Evolutionary conservation across 2,797 vertebrate genomes (phyloP), one percentile per base, ranked within the genome.

Genomic region (Smutsia temminckii): DNA sequence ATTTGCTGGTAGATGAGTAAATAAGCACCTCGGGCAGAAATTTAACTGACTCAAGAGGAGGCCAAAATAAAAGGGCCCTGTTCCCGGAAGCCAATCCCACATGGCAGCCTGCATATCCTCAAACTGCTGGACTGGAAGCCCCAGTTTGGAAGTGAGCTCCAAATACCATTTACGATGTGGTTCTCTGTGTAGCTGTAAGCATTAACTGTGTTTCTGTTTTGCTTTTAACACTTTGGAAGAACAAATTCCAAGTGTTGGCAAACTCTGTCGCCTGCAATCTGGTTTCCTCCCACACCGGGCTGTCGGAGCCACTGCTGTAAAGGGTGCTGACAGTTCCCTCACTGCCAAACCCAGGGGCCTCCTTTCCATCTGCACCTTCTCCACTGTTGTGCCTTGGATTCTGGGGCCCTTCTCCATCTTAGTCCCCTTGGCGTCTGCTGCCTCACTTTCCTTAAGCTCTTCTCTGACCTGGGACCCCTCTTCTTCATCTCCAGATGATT

Each of bases 191-290:
- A 20, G 81, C 68, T 77, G 20, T 17, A 46, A 63, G 81, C 79
- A 88, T 37, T 85, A 78, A 95, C 37, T 75, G 87, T 93, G 96
- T 84, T 97, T 96, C 74, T 93, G 71, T 94, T 97, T 88, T 94
- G 94, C 95, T 97, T 95, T 94, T 68, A 94, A 95, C 95, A 95
- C 96, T 89, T 86, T 5, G 51, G 92, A 86, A 77, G 95, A 91
- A 92, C 49, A 46, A 64, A 69, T 74, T 69, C 86, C 71, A 87
- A 94, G 86, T 95, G 85, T 95, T 91, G 91, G 94, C 95, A 95
- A 95, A 91, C 89, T 23, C 57, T 71, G 85, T 21, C 0, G 64
- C 59, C 88, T 88, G 89, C 95, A 86, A 53, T 93, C 97, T 96
- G 96, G 72, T 79, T 87, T 55, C 85, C 16, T 0, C 92, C 95